Conservation (phyloP, 1,140 invertebrate species). For the Drosophila miranda region DNA sequence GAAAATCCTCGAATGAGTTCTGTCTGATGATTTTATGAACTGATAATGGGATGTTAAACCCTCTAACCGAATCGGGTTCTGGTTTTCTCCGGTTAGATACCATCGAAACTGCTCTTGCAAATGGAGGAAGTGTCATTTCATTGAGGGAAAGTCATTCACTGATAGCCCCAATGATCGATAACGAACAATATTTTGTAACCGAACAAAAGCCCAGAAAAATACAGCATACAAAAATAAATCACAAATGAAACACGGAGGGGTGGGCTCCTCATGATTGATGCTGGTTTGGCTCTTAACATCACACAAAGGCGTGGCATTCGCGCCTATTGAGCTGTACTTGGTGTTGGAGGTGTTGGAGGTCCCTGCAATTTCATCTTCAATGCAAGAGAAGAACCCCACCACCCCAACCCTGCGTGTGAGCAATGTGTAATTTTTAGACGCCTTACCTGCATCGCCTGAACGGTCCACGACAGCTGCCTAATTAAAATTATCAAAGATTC, state of each 20-base stretch:
- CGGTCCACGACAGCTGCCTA: slow-evolving; percentile 63
- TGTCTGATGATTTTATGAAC: slow-evolving; percentile 25
- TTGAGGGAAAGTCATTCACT: slow-evolving; percentile 6
- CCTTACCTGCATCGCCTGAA: slow-evolving; percentile 29
- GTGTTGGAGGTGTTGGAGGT: neutral
- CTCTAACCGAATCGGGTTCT: slow-evolving; percentile 8
- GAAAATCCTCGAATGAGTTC: slow-evolving; percentile 5
- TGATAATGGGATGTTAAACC: slow-evolving; percentile 45
- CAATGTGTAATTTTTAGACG: slow-evolving; percentile 35
- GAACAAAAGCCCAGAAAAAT: neutral
- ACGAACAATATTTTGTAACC: slow-evolving; percentile 11
- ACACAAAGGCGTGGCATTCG: too few species aligned
- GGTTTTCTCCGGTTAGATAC: slow-evolving; percentile 16
- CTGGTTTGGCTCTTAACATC: too few species aligned
- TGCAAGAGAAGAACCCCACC: neutral
- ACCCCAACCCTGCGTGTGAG: slow-evolving; percentile 30
- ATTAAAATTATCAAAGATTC: slow-evolving; percentile 63
- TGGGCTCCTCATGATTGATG: too few species aligned
- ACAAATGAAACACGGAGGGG: neutral
- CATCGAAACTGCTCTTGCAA: slow-evolving; percentile 4
- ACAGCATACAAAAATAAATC: neutral
- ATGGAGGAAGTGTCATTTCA: neutral
- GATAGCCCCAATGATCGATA: slow-evolving; percentile 33
- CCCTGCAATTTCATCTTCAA: neutral
- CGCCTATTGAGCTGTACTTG: too few species aligned